Conservation (phyloP, 2,797 vertebrate genomes). For the Graptemys geographica region DNA sequence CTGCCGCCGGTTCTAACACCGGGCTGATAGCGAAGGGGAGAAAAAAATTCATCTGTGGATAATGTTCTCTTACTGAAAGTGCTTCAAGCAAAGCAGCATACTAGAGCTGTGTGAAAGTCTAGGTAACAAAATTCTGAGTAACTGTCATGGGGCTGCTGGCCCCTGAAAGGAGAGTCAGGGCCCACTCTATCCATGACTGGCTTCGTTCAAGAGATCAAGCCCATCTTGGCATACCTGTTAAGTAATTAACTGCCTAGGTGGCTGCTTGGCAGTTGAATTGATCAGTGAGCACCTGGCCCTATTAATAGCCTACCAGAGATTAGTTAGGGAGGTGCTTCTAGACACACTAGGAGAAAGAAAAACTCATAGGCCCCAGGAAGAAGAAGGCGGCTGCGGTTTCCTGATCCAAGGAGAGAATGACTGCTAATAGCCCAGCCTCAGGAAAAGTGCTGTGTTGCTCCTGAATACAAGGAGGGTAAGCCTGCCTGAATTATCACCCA, state of each 20-base stretch:
- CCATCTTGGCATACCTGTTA: neutral
- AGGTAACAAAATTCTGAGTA: neutral
- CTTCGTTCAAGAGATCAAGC: neutral
- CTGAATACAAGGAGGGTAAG: neutral
- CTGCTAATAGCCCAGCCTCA: neutral
- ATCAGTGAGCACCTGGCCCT: neutral
- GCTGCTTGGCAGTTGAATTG: neutral
- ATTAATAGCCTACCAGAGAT: neutral
- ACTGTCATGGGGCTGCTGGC: neutral
- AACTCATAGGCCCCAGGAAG: neutral
- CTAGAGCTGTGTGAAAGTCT: neutral
- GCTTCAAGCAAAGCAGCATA: neutral
- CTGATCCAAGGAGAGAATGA: neutral
- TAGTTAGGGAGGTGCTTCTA: neutral
- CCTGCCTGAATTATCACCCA: neutral
- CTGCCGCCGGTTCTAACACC: rapidly evolving
- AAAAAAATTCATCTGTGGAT: neutral
- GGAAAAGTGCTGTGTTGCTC: neutral
- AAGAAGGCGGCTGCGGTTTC: neutral
- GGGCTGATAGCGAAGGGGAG: neutral
- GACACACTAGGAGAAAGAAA: neutral
- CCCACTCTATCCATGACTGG: neutral
- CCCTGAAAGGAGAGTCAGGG: neutral
- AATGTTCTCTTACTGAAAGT: constrained; percentile 21
- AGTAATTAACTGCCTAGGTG: neutral